Base-by-base conservation (phyloP, 2,888 invertebrate species). In the Odontocerum albicorne region DNA sequence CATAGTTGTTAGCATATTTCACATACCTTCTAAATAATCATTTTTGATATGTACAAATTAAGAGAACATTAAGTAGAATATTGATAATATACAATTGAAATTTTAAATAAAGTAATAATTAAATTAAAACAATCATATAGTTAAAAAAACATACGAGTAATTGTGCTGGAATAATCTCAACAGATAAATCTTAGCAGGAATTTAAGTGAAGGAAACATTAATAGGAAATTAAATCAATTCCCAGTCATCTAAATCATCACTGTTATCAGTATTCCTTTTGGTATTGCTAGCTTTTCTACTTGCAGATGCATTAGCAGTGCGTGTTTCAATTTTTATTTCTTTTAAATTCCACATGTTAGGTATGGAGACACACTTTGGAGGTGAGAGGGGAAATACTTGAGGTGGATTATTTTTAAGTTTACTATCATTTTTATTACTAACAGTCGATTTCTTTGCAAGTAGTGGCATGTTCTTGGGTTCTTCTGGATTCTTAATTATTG, bases 331-430 rank as follows among this genome's bases (percentile, higher is more conserved):
- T 59, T 76, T 72, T 7, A 82, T 75, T 63, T 76, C 72, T 49
- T 76, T 75, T 39, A 83, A 68, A 64, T 82, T 82, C 84, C 84
- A 84, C 31, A 75, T 76, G 45, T 80, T 80, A 0, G 84, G 84
- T 55, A 84, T 67, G 56, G 77, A 70, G 19, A 80, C 69, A 22
- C 79, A 70, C 65, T 77, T 80, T 20, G 78, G 77, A 4, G 77
- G 71, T 55, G 76, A 65, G 50, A 77, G 38, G 65, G 44, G 45
- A 49, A 65, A 63, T 2, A 20, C 42, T 10, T 21, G 20, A 2
- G 49, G 39, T 52, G 74, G 74, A 64, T 74, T 74, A 16, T 75
- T 67, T 0, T 22, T 21, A 12, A 36, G 13, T 16, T 8, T 47
- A 15, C 17, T 22, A 19, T 15, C 19, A 13, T n/a, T 32, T 13